These are phyloP conservation scores for Acanthosepion lycidas DNA, from an alignment of 2,888 invertebrate genomes.

Conservation along the genomic window DNA sequence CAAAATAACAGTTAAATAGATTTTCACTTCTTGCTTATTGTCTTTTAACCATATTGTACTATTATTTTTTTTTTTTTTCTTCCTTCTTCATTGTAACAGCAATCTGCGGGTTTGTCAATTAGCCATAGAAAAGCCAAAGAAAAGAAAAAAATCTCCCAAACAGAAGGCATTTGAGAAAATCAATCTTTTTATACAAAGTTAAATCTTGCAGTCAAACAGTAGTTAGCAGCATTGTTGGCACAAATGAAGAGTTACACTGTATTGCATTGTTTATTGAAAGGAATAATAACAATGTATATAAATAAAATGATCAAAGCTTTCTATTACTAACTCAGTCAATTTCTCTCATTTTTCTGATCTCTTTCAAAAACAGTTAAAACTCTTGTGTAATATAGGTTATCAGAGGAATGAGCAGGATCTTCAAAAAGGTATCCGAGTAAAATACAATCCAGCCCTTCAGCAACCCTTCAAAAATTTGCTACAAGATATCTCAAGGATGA, in stretches of 20 bases:
- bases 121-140: not conserved
- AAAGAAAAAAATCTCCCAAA: not conserved
- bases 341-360: not conserved
- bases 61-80: not conserved
- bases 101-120: not conserved
- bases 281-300: not conserved
- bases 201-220: not conserved
- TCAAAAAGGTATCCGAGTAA: too few species aligned
- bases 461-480: too few species aligned
- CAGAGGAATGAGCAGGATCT: too few species aligned
- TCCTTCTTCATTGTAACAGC: not conserved
- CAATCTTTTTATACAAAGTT: not conserved
- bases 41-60: not conserved
- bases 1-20: not conserved
- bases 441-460: too few species aligned
- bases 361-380: too few species aligned
- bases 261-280: constrained; percentile 6
- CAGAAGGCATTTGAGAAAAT: not conserved
- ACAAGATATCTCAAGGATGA: too few species aligned
- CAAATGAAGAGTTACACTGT: not conserved
- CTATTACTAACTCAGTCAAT: not conserved
- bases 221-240: not conserved
- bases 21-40: not conserved
- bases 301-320: not conserved
- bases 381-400: too few species aligned